Conservation (phyloP, 2,888 invertebrate genomes). For the Germaria angustata region DNA sequence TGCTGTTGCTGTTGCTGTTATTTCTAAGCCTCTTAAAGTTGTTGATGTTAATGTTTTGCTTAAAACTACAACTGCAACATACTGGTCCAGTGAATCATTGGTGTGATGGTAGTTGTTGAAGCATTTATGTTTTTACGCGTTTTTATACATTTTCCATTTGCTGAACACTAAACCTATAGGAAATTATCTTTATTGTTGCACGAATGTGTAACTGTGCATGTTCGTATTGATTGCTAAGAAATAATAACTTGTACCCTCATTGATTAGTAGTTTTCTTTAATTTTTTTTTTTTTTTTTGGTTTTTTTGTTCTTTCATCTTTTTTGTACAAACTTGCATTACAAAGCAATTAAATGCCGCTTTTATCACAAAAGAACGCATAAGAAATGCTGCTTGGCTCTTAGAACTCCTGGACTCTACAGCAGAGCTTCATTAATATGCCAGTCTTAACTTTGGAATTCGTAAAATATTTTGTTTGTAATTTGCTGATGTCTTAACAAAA, state of each 20-base stretch:
- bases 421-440: constrained; percentile 77
- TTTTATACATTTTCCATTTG: constrained; percentile 45
- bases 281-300: constrained; percentile 12
- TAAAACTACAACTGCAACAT: constrained; percentile 4
- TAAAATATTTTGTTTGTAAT: constrained; percentile 77
- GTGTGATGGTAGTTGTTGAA: constrained; percentile 48
- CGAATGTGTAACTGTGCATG: not conserved
- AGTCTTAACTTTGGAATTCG: constrained; percentile 77
- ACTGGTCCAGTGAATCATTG: constrained; percentile 20
- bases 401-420: not conserved
- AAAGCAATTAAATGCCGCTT: constrained; percentile 61
- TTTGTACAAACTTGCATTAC: constrained; percentile 23
- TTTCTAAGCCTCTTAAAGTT: constrained; percentile 43
- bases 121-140: constrained; percentile 59
- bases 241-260: constrained; percentile 50
- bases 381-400: not conserved
- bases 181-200: constrained; percentile 26
- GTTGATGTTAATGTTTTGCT: constrained; percentile 46
- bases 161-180: not conserved
- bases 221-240: constrained; percentile 26
- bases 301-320: constrained; percentile 16
- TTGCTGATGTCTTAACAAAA: constrained; percentile 70
- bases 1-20: constrained; percentile 45
- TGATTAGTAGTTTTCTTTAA: constrained; percentile 47
- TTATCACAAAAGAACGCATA: constrained; percentile 1